Conservation (phyloP, 2,888 invertebrate species). For the Melanchra persicariae region DNA sequence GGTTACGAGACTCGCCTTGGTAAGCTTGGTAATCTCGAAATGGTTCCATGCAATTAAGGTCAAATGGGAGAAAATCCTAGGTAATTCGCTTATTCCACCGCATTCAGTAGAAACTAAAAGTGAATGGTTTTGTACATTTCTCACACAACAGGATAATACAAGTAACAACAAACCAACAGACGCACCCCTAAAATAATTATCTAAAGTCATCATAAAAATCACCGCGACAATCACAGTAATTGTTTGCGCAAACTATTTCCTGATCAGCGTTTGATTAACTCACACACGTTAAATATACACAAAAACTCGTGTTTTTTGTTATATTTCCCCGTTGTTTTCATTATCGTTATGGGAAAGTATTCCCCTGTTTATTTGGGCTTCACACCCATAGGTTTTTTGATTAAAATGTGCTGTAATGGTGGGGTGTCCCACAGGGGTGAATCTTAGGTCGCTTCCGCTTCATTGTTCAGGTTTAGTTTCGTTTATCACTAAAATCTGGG, state of each 20-base stretch:
- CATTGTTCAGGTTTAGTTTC: constrained; percentile 71
- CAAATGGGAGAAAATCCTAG: neutral
- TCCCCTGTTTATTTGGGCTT: constrained; percentile 88
- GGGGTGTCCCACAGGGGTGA: constrained; percentile 87
- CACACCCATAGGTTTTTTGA: constrained; percentile 89
- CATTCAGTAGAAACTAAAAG: neutral
- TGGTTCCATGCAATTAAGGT: no score
- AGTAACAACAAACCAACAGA: constrained; percentile 46
- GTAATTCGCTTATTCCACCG: neutral
- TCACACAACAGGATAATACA: neutral
- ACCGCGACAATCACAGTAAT: constrained; percentile 77
- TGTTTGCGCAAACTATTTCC: constrained; percentile 85
- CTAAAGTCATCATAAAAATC: constrained; percentile 76
- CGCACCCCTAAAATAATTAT: constrained; percentile 77
- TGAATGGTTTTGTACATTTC: neutral
- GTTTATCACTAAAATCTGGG: constrained; percentile 67
- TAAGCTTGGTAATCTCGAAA: neutral
- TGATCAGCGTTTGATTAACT: constrained; percentile 84
- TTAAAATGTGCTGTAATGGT: constrained; percentile 85
- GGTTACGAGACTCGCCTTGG: neutral
- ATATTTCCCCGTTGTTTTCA: constrained; percentile 83
- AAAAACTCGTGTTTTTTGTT: constrained; percentile 80
- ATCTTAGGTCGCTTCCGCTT: constrained; percentile 80
- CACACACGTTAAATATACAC: constrained; percentile 77
- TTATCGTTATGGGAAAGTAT: constrained; percentile 89